Evolutionary conservation across 2,888 invertebrate genomes (phyloP).

Genomic region (Chalcosyrphus nemorum): DNA sequence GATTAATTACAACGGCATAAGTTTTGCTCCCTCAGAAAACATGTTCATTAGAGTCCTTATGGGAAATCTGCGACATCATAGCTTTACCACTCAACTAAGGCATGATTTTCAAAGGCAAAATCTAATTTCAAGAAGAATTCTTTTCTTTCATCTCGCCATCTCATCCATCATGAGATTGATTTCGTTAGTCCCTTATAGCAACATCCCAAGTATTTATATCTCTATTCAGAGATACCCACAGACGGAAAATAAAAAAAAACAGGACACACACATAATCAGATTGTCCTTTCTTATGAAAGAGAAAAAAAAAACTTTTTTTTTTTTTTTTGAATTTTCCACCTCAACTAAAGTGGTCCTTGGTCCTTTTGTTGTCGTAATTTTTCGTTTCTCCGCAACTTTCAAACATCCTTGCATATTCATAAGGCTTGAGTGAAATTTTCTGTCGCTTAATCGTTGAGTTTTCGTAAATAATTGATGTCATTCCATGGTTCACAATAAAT

Average conservation of each 20-base stretch:
- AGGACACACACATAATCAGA: conserved; percentile 42
- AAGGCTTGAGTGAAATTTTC: conserved; percentile 66
- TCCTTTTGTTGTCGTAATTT: conserved; percentile 39
- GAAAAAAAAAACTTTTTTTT: not conserved
- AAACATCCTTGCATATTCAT: conserved; percentile 66
- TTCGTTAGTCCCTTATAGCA: conserved; percentile 41
- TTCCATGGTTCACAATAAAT: conserved; percentile 48
- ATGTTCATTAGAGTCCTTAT: conserved; percentile 36
- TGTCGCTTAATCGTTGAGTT: conserved; percentile 62
- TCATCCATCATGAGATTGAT: conserved; percentile 64
- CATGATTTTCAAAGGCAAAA: conserved; percentile 33
- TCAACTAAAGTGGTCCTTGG: conserved; percentile 15
- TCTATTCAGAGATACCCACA: conserved; percentile 12
- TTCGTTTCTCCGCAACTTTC: not conserved
- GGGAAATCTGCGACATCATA: conserved; percentile 35
- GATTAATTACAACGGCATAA: conserved; percentile 29
- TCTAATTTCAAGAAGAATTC: conserved; percentile 42
- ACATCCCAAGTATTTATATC: conserved; percentile 39
- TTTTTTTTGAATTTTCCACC: conserved; percentile 48
- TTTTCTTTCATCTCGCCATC: conserved; percentile 36
- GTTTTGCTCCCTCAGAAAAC: not conserved
- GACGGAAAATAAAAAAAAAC: not conserved
- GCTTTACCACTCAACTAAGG: conserved; percentile 45
- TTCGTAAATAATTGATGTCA: conserved; percentile 69
- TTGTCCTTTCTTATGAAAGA: conserved; percentile 14